Conservation (phyloP, 2,113 vertebrate genomes). For the Ploceus nigricollis region DNA sequence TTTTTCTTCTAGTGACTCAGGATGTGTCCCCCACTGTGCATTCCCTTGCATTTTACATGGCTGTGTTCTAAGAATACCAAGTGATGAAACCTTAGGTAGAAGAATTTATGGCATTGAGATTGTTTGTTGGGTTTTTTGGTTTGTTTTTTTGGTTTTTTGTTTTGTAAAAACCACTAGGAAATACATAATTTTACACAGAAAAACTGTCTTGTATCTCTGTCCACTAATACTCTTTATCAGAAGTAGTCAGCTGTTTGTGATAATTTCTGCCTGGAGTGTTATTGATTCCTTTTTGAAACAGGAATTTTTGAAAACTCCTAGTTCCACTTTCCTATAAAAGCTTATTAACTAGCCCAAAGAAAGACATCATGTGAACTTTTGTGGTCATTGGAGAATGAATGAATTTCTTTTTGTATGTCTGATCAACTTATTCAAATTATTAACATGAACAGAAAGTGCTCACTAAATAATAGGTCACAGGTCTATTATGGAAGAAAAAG, state of each 20-base stretch:
- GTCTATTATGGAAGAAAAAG: neutral
- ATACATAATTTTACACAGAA: neutral
- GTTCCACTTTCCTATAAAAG: neutral
- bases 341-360: neutral
- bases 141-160: accelerated
- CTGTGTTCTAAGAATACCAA: neutral
- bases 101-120: neutral
- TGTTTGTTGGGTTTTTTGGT: neutral
- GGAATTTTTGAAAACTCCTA: neutral
- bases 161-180: neutral
- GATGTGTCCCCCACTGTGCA: neutral
- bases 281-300: neutral
- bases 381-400: neutral
- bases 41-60: neutral
- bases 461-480: neutral
- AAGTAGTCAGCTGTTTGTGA: neutral
- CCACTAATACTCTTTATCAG: neutral
- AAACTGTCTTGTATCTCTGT: neutral
- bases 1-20: neutral
- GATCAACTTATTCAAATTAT: neutral
- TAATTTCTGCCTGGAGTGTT: neutral
- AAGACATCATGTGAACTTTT: neutral
- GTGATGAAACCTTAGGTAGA: neutral
- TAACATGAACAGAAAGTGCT: neutral
- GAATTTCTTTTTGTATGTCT: neutral